These are phyloP conservation scores for Antechinus flavipes DNA, from an alignment of 2,113 vertebrate species.

Conservation along the genomic window DNA sequence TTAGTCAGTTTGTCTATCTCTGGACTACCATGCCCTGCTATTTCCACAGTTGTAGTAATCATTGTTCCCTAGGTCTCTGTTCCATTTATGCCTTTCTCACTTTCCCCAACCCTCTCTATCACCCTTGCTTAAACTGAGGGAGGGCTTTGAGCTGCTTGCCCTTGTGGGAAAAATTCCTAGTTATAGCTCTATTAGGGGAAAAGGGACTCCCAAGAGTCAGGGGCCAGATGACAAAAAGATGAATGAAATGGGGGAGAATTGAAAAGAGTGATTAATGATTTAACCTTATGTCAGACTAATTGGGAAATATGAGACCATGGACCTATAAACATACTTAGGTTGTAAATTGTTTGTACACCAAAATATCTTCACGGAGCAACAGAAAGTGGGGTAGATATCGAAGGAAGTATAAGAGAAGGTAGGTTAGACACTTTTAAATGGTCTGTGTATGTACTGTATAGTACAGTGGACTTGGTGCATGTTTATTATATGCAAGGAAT, in stretches of 20 bases:
- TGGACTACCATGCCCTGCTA: not conserved
- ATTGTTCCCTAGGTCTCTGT: not conserved
- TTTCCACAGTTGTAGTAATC: not conserved
- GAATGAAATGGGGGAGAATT: not conserved
- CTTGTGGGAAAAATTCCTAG: not conserved
- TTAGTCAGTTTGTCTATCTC: not conserved
- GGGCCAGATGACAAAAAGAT: not conserved
- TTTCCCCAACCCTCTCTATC: not conserved
- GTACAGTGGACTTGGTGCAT: not conserved
- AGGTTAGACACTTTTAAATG: not conserved
- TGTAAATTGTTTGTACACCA: not conserved
- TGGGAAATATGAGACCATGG: constrained; percentile 30
- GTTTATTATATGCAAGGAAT: not conserved
- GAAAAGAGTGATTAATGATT: not conserved
- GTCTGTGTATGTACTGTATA: not conserved
- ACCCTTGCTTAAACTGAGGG: not conserved
- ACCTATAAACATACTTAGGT: not conserved
- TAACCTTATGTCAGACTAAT: constrained; percentile 22
- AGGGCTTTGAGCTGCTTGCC: not conserved
- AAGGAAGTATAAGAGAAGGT: not conserved
- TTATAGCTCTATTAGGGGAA: not conserved
- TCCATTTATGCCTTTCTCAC: not conserved
- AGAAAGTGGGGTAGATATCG: not conserved
- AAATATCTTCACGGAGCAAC: not conserved
- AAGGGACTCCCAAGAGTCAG: not conserved